These are phyloP conservation scores for Trichogramma evanescens DNA, from an alignment of 2,888 invertebrate species.

Conservation along the genomic window DNA sequence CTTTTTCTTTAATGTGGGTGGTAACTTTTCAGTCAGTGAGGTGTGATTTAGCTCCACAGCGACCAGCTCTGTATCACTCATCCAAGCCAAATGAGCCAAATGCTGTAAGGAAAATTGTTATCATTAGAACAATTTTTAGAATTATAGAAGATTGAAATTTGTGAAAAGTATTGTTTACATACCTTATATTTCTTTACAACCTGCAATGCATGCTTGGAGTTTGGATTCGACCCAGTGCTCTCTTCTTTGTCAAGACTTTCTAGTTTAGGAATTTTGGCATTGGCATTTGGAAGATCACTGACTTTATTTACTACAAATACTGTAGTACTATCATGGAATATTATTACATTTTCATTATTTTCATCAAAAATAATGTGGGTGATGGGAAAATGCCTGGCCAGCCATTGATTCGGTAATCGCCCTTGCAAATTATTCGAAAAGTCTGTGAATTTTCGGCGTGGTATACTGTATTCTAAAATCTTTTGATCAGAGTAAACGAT, in stretches of 20 bases:
- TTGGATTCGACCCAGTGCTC: conserved; percentile 33
- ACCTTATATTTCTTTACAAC: conserved; percentile 53
- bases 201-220: conserved; percentile 42
- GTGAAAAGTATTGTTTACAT: conserved; percentile 26
- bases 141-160: background rate
- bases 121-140: background rate
- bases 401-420: conserved; percentile 55
- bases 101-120: conserved; percentile 54
- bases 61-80: conserved; percentile 65
- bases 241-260: conserved; percentile 42
- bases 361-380: conserved; percentile 60
- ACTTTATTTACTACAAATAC: conserved; percentile 58
- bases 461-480: conserved; percentile 72
- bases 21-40: conserved; percentile 63
- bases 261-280: conserved; percentile 45
- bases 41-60: conserved; percentile 69
- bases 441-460: conserved; percentile 55
- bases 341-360: conserved; percentile 56
- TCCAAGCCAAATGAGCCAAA: conserved; percentile 63
- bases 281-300: conserved; percentile 44
- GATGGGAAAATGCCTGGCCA: conserved; percentile 54
- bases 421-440: conserved; percentile 56
- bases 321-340: conserved; percentile 67
- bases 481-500: conserved; percentile 74
- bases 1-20: conserved; percentile 62